Conservation (phyloP, 2,113 vertebrate species). For the Fulmarus glacialis region DNA sequence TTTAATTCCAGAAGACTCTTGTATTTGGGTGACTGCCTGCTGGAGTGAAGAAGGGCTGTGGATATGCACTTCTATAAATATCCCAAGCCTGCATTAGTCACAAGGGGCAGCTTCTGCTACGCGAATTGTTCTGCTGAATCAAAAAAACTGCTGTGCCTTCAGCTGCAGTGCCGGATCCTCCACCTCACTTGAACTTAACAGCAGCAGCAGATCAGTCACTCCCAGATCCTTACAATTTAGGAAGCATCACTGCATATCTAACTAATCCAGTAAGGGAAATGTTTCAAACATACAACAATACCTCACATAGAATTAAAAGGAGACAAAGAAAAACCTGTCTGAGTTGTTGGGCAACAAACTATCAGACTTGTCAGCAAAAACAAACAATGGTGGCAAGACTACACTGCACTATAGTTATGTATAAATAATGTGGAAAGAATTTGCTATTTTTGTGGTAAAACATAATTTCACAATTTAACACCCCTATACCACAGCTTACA, state of each 20-base stretch:
- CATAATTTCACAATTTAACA: constrained; percentile 34
- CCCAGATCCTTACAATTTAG: background rate
- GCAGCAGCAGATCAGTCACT: constrained; percentile 15
- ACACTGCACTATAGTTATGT: background rate
- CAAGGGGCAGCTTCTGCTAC: constrained; percentile 61
- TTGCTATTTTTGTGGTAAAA: constrained; percentile 55
- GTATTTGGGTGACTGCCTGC: constrained; percentile 61
- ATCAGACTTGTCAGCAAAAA: constrained; percentile 58
- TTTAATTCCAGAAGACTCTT: constrained; percentile 55
- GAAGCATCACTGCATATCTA: constrained; percentile 47
- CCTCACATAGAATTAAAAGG: constrained; percentile 21
- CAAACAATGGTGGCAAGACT: constrained; percentile 37
- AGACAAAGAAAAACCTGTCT: constrained; percentile 59
- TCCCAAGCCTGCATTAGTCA: constrained; percentile 63
- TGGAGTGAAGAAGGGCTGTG: constrained; percentile 58
- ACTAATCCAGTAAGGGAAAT: constrained; percentile 25
- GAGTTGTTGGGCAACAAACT: constrained; percentile 63
- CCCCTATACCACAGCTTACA: background rate
- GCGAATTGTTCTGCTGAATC: constrained; percentile 64
- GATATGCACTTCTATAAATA: constrained; percentile 59
- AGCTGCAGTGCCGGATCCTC: background rate
- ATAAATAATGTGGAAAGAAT: constrained; percentile 51
- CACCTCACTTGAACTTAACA: constrained; percentile 51
- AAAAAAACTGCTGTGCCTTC: constrained; percentile 41
- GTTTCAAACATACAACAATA: constrained; percentile 32